Evolutionary conservation across 2,113 vertebrate species (phyloP).

Genomic region (Tenebrosternarchus preto): DNA sequence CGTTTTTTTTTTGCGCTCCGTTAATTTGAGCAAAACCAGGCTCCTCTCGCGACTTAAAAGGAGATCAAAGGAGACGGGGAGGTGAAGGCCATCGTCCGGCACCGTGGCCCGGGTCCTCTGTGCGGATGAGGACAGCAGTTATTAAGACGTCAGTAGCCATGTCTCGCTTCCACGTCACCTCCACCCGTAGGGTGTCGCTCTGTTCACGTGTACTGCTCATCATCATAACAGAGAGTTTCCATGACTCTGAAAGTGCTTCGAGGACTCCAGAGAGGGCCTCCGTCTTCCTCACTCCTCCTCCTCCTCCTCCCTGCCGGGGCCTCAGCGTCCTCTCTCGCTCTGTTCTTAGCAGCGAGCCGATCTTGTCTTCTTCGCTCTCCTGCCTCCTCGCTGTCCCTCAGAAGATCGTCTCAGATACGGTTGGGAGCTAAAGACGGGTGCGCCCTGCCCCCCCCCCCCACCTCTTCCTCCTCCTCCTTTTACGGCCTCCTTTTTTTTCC

Average conservation of each 20-base stretch:
- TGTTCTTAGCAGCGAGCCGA: neutral
- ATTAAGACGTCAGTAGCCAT: conserved; percentile 48
- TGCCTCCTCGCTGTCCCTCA: neutral
- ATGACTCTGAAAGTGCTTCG: conserved; percentile 33
- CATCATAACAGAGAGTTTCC: too few relatives aligned
- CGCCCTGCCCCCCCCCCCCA: neutral
- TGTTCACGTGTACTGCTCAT: conserved; percentile 45
- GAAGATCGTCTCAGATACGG: conserved; percentile 35
- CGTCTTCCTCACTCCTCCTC: neutral
- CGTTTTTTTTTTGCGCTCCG: conserved; percentile 28
- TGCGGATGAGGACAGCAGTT: conserved; percentile 34
- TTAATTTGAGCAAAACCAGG: conserved; percentile 8
- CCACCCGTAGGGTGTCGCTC: conserved; percentile 37
- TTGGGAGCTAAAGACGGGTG: conserved; percentile 28
- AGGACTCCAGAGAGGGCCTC: neutral
- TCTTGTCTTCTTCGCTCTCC: neutral
- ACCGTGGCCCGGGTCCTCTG: conserved; percentile 23
- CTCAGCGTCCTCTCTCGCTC: too few relatives aligned
- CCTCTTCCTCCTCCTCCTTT: neutral
- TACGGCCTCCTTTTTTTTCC: conserved; percentile 16
- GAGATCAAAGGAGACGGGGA: conserved; percentile 25
- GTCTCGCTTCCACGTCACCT: conserved; percentile 33
- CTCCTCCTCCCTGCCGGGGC: conserved; percentile 1
- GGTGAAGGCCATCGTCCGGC: too few relatives aligned
- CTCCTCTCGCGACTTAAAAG: conserved; percentile 21